Conservation (phyloP, 2,888 invertebrate genomes). For the Sphecodes monilicornis region DNA sequence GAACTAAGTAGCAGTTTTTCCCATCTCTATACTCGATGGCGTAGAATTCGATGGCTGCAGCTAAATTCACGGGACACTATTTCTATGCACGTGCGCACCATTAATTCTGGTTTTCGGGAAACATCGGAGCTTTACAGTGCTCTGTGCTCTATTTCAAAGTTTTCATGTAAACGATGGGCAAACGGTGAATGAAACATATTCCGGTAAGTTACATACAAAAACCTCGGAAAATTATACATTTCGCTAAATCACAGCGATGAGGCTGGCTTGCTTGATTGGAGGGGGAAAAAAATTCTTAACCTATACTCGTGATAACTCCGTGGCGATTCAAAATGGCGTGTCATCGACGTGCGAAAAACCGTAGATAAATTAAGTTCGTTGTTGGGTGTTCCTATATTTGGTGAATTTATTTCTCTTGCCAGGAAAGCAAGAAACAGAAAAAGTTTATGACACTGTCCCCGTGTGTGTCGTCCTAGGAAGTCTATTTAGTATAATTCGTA, state of each 20-base stretch:
- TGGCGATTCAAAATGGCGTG: constrained; percentile 74
- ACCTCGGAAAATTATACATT: constrained; percentile 10
- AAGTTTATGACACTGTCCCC: constrained; percentile 58
- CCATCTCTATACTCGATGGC: background rate
- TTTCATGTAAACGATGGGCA: background rate
- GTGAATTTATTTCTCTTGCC: constrained; percentile 39
- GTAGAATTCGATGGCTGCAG: background rate
- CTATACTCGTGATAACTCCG: constrained; percentile 55
- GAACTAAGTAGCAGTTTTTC: too few species aligned
- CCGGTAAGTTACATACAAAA: constrained; percentile 63
- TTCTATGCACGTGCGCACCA: background rate
- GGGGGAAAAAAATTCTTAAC: constrained; percentile 66
- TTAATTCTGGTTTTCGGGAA: background rate
- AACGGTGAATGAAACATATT: constrained; percentile 25
- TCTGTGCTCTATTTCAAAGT: constrained; percentile 19
- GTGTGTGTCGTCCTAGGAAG: constrained; percentile 38
- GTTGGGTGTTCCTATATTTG: constrained; percentile 37
- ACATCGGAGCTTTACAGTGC: constrained; percentile 44
- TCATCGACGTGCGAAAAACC: constrained; percentile 50
- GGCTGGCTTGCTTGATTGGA: constrained; percentile 38
- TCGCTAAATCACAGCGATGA: background rate
- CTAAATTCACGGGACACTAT: background rate
- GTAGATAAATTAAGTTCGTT: constrained; percentile 45
- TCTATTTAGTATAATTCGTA: constrained; percentile 41
- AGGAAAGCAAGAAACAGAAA: constrained; percentile 30